Evolutionary conservation across 2,888 invertebrate species (phyloP).

Genomic region (Arge pagana): DNA sequence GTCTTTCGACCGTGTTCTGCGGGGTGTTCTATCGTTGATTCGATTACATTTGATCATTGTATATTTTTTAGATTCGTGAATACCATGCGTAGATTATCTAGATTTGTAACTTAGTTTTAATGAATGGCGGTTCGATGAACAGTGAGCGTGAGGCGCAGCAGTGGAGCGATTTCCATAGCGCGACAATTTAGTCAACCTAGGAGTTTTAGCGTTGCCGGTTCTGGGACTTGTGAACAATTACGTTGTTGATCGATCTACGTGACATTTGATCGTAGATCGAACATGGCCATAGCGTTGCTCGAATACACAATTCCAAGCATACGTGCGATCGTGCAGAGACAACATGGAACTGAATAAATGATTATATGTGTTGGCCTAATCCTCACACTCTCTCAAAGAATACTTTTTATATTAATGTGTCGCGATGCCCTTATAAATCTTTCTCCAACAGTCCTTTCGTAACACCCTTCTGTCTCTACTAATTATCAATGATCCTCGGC

Average conservation of each 20-base stretch:
- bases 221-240: too few relatives aligned
- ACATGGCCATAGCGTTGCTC: too few relatives aligned
- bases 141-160: background rate
- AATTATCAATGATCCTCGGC: conserved; percentile 36
- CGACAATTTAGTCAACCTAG: too few relatives aligned
- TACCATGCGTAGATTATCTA: too few relatives aligned
- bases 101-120: too few relatives aligned
- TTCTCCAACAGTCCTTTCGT: conserved; percentile 35
- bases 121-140: background rate
- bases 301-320: conserved; percentile 33
- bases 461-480: conserved; percentile 26
- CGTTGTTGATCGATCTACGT: too few relatives aligned
- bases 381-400: conserved; percentile 53
- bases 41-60: background rate
- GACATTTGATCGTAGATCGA: too few relatives aligned
- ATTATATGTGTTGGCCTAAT: conserved; percentile 50
- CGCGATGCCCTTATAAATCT: conserved; percentile 42
- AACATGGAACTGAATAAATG: conserved; percentile 25
- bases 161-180: too few relatives aligned
- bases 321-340: conserved; percentile 42
- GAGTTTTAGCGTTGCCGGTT: too few relatives aligned
- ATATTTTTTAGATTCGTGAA: background rate
- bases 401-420: conserved; percentile 58
- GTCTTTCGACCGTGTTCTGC: background rate
- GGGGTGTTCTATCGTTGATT: background rate